Percentiles rank a stretch among this genome's conserved stretches.
Conservation (phyloP, 2,797 vertebrate genomes). For the Microctenopoma stevenorrisi region DNA sequence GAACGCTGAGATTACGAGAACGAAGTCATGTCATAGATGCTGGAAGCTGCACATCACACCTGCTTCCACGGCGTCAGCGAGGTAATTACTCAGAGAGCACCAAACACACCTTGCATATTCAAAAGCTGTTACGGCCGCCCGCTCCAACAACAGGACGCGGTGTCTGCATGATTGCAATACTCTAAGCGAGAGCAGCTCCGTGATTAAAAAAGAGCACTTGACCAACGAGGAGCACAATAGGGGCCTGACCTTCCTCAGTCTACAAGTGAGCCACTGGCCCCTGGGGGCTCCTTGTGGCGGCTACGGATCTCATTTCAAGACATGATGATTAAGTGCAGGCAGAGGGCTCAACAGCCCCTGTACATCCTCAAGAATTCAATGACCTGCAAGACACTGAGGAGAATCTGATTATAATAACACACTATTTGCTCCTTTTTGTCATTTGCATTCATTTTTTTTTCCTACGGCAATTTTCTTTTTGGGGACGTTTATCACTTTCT, state of each 20-base stretch:
- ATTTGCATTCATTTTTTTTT: conserved; percentile 28
- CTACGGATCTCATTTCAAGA: conserved; percentile 64
- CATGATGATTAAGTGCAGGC: conserved; percentile 72
- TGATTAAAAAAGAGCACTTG: conserved; percentile 78
- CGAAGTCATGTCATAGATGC: conserved; percentile 8
- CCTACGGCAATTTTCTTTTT: neutral
- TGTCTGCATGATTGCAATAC: conserved; percentile 59
- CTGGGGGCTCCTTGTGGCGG: conserved; percentile 48
- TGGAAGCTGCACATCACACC: conserved; percentile 17
- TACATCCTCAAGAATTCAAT: conserved; percentile 65
- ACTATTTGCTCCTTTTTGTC: conserved; percentile 23
- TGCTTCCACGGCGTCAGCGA: conserved; percentile 22
- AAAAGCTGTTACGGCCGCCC: conserved; percentile 19
- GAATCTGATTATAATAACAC: conserved; percentile 75
- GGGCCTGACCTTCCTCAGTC: conserved; percentile 76
- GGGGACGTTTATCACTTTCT: conserved; percentile 9
- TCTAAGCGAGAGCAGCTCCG: conserved; percentile 52
- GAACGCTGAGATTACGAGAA: neutral
- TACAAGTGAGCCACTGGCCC: conserved; percentile 68
- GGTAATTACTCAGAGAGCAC: conserved; percentile 5
- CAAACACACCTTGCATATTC: conserved; percentile 40
- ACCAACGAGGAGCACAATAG: conserved; percentile 72
- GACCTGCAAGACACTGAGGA: conserved; percentile 60
- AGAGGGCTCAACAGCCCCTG: conserved; percentile 62
- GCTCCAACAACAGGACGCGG: conserved; percentile 42